Evolutionary conservation across 1,140 invertebrate genomes (phyloP).

Genomic region (Atopsyche davidsoni): DNA sequence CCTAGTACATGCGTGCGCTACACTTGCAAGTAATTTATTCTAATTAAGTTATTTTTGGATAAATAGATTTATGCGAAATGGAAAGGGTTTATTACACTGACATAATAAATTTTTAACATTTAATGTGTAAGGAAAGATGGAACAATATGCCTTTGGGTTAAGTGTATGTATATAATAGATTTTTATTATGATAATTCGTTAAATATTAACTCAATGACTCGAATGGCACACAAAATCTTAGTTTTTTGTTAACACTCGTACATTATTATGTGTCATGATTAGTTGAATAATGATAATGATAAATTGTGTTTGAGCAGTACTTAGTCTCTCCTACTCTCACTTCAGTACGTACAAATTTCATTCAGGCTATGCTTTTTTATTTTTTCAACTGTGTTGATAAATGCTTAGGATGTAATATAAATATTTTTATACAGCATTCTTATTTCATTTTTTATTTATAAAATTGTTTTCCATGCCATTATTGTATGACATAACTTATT

Average conservation of each 20-base stretch:
- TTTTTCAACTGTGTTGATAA: slow-evolving; percentile 15
- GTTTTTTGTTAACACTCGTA: slow-evolving; percentile 17
- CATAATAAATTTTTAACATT: slow-evolving; percentile 7
- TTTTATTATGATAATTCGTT: slow-evolving; percentile 22
- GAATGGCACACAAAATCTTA: slow-evolving; percentile 29
- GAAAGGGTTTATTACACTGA: slow-evolving; percentile 6
- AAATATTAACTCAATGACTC: slow-evolving; percentile 19
- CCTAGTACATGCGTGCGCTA: slow-evolving; percentile 7
- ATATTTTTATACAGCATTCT: slow-evolving; percentile 30
- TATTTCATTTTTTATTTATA: slow-evolving; percentile 27
- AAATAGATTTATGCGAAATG: slow-evolving; percentile 18
- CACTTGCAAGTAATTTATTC: slow-evolving; percentile 23
- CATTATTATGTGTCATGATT: slow-evolving; percentile 31
- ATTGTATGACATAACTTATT: slow-evolving; percentile 30
- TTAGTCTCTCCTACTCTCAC: slow-evolving; percentile 11
- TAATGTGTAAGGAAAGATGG: background rate
- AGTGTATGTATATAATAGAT: slow-evolving; percentile 26
- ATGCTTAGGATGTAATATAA: slow-evolving; percentile 22
- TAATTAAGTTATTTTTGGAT: slow-evolving; percentile 25
- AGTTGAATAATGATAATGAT: no score
- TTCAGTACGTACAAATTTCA: slow-evolving; percentile 23
- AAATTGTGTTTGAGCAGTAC: slow-evolving; percentile 24
- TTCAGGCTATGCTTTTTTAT: slow-evolving; percentile 24
- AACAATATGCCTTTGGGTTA: slow-evolving; percentile 23
- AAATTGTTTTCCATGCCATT: slow-evolving; percentile 23